Evolutionary conservation across 2,113 vertebrate species (phyloP).

Genomic region (Melanerpes formicivorus): DNA sequence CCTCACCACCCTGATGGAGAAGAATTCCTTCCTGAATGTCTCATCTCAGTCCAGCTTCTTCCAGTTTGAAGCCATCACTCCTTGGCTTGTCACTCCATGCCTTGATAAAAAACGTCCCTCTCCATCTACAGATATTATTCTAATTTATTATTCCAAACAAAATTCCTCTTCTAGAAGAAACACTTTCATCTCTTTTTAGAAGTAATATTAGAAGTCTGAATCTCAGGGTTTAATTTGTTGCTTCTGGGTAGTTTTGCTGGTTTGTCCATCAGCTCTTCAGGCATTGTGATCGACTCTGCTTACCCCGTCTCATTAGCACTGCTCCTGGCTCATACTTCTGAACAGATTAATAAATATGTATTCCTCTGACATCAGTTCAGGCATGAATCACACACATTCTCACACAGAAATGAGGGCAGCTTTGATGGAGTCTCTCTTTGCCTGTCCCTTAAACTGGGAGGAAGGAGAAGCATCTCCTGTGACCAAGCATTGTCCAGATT

Average conservation of each 20-base stretch:
- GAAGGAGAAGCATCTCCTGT: not conserved
- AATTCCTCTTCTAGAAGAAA: not conserved
- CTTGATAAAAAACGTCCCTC: no score
- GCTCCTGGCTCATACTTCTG: not conserved
- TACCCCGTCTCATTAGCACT: not conserved
- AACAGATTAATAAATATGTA: not conserved
- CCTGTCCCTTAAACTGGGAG: not conserved
- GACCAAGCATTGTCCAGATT: accelerated
- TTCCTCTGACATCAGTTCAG: not conserved
- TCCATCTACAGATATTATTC: not conserved
- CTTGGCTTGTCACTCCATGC: no score
- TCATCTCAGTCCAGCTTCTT: no score
- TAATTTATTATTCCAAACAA: not conserved
- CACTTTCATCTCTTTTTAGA: not conserved
- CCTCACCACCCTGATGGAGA: no score
- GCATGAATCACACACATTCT: accelerated
- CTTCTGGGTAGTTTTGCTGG: not conserved
- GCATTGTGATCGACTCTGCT: not conserved
- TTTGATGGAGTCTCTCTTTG: not conserved
- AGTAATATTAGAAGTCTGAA: not conserved
- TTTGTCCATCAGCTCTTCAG: not conserved
- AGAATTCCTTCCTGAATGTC: no score
- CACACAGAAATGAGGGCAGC: not conserved
- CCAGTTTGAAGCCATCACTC: no score
- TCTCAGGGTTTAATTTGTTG: not conserved